Evolutionary conservation across 2,888 invertebrate species (phyloP).

Genomic region (Frankliniella fusca): DNA sequence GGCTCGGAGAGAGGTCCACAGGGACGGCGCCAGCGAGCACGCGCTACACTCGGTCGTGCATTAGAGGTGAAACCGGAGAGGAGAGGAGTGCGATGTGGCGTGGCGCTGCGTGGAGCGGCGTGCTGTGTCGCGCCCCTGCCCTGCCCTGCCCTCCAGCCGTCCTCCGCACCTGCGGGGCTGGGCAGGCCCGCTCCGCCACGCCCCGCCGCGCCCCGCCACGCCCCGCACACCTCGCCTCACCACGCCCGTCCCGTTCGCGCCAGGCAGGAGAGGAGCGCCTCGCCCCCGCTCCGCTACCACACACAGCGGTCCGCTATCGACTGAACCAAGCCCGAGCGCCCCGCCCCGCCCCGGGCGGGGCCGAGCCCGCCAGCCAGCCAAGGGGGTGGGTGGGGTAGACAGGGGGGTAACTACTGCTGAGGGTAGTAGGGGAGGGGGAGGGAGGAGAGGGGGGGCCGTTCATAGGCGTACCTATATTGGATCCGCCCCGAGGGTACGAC

Average conservation of each 20-base stretch:
- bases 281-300: background rate
- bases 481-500: background rate
- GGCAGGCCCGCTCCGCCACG: background rate
- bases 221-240: background rate
- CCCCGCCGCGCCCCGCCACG: background rate
- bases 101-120: background rate
- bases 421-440: background rate
- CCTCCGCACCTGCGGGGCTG: background rate
- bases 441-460: background rate
- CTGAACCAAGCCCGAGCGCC: background rate
- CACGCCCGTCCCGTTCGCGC: background rate
- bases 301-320: background rate
- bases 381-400: background rate
- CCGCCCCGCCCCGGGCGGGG: background rate
- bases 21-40: background rate
- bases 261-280: background rate
- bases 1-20: background rate
- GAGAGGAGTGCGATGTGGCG: background rate
- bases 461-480: background rate
- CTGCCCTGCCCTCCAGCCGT: background rate
- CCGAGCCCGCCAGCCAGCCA: background rate
- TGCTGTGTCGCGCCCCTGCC: background rate
- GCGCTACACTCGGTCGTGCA: background rate
- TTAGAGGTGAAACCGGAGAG: background rate
- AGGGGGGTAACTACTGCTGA: background rate